phyloP scores from a whole-genome alignment of 2,888 invertebrate species.

The Drosophila maculinotata region DNA sequence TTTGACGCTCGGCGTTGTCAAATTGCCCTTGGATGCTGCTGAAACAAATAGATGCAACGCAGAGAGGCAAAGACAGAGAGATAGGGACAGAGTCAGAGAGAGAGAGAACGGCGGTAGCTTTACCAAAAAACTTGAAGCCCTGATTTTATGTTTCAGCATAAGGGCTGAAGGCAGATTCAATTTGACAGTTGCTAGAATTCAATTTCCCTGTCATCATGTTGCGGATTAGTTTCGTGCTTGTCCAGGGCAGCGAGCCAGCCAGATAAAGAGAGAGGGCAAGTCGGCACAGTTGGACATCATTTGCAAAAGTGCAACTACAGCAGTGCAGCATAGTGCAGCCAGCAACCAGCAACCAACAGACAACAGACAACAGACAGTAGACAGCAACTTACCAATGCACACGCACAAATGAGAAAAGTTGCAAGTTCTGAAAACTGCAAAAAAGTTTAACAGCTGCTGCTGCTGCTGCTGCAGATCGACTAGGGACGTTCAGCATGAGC shows the following conservation, averaged over 20 bases:
- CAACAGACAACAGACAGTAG: constrained; percentile 29
- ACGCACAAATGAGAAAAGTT: constrained; percentile 80
- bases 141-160: constrained; percentile 49
- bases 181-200: constrained; percentile 81
- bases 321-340: constrained; percentile 22
- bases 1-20: constrained; percentile 51
- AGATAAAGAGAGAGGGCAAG: background rate
- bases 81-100: background rate
- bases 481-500: constrained; percentile 17
- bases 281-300: constrained; percentile 63
- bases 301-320: constrained; percentile 53
- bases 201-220: constrained; percentile 81
- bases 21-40: constrained; percentile 33
- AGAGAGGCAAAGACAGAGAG: too few relatives aligned
- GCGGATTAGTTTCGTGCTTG: constrained; percentile 78
- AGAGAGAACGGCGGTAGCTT: constrained; percentile 14
- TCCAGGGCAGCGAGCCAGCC: constrained; percentile 19
- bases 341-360: constrained; percentile 14
- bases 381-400: constrained; percentile 66
- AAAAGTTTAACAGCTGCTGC: constrained; percentile 66
- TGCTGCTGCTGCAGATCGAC: constrained; percentile 26
- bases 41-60: constrained; percentile 37
- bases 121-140: constrained; percentile 55
- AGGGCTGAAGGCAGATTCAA: constrained; percentile 67
- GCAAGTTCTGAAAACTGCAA: constrained; percentile 60